Evolutionary conservation across 1,140 invertebrate genomes (phyloP).

Genomic region (Aphidius ervi): DNA sequence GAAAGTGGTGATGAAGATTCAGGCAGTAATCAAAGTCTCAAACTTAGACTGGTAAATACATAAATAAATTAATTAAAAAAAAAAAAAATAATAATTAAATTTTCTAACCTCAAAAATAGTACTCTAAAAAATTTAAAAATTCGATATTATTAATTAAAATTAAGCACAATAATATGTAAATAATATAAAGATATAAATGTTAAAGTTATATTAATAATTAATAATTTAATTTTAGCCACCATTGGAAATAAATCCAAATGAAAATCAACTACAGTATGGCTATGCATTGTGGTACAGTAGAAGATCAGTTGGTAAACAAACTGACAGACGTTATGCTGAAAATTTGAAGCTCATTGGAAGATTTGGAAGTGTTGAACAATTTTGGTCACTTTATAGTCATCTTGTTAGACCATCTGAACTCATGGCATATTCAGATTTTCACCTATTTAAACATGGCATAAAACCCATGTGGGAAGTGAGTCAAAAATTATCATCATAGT

Average conservation of each 20-base stretch:
- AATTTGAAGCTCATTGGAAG: slow-evolving; percentile 74
- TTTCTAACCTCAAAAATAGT: no score
- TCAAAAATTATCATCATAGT: slow-evolving; percentile 17
- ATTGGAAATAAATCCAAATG: slow-evolving; percentile 66
- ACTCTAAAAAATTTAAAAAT: no score
- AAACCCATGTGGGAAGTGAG: slow-evolving; percentile 96
- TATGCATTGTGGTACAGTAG: slow-evolving; percentile 89
- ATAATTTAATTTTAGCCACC: slow-evolving; percentile 46
- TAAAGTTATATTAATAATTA: neutral
- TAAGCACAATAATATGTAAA: no score
- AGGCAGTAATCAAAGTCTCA: slow-evolving; percentile 26
- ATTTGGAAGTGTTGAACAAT: slow-evolving; percentile 91
- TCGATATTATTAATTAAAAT: no score
- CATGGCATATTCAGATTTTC: slow-evolving; percentile 88
- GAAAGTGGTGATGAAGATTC: slow-evolving; percentile 19
- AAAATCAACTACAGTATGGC: slow-evolving; percentile 84
- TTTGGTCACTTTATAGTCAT: slow-evolving; percentile 94
- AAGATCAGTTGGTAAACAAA: slow-evolving; percentile 65
- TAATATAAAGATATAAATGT: no score
- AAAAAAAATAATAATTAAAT: slow-evolving; percentile 5
- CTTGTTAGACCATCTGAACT: slow-evolving; percentile 84
- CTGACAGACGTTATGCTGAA: slow-evolving; percentile 65
- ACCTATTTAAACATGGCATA: slow-evolving; percentile 97
- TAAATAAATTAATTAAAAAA: slow-evolving; percentile 14
- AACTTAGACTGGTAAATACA: slow-evolving; percentile 45